Evolutionary conservation across 2,797 vertebrate species (phyloP), one percentile per base, ranked within the genome.

Genomic region (Sebastes kiyomatsui): DNA sequence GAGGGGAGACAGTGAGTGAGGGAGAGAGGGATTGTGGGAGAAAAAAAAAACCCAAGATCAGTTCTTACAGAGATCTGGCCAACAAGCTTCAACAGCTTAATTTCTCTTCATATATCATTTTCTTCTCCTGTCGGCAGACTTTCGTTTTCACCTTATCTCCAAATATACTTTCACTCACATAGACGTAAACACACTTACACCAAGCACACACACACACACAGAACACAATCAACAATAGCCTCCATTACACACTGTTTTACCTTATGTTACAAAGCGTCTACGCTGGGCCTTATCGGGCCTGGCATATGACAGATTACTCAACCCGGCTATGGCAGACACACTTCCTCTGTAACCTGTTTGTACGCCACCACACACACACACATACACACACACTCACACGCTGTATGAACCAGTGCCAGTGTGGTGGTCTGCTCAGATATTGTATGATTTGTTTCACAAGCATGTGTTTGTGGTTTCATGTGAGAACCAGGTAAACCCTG

Each of bases 391-490:
- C 60, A 35, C 56, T 23, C 33, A 42, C 65, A 38, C 52, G 65
- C 18, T 56, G 23, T 30, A 62, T 42, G 22, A 65, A 77, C 27
- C 32, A 6, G 30, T 77, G 72, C 66, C 73, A 82, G 2, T 60
- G 60, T 81, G 38, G 67, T 65, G 77, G 66, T 83, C 52, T 67
- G 20, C 67, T 91, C 75, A 79, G 85, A 88, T 87, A 89, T 33
- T 46, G 58, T 55, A 35, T 18, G 38, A 65, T 75, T 81, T 71
- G 73, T 88, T 87, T 70, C 73, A 86, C 62, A 76, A 81, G 42
- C 69, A 27, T 68, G 74, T 81, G 67, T 71, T 79, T 72, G 68
- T 72, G 59, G 64, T 61, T 79, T 54, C 22, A 61, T 68, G 56
- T 33, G n/a, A 80, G 56, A 58, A 71, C 3, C 18, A 66, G 38